phyloP scores from a whole-genome alignment of 1,140 invertebrate genomes.

The Anoplophora glabripennis region DNA sequence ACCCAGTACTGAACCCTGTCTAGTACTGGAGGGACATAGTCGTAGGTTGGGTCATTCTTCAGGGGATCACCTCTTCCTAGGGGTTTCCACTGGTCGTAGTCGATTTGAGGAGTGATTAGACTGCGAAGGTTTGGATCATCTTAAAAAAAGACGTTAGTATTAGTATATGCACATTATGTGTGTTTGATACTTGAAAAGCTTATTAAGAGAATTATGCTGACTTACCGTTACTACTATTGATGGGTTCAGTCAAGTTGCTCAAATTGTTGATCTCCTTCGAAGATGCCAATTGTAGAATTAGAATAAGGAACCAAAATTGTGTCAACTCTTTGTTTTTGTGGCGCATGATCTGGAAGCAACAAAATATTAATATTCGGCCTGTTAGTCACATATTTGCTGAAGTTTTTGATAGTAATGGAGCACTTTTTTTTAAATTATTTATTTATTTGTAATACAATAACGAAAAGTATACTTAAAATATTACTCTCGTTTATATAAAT shows the following conservation, averaged over 20 bases:
- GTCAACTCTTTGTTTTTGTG: slow-evolving; percentile 40
- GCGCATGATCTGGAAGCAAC: slow-evolving; percentile 38
- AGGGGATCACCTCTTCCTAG: slow-evolving; percentile 71
- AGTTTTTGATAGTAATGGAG: too few relatives aligned
- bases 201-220: neutral
- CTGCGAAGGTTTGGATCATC: slow-evolving; percentile 35
- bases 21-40: slow-evolving; percentile 73
- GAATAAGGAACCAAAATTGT: slow-evolving; percentile 28
- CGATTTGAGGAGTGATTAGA: slow-evolving; percentile 65
- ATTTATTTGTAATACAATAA: too few relatives aligned
- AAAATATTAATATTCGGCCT: slow-evolving; percentile 12
- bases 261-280: slow-evolving; percentile 13
- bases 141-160: slow-evolving; percentile 21
- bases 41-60: slow-evolving; percentile 77
- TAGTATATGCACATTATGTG: neutral
- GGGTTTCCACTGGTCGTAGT: slow-evolving; percentile 75
- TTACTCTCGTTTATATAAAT: too few relatives aligned
- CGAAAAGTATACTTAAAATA: too few relatives aligned
- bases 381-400: too few relatives aligned
- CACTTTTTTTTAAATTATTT: too few relatives aligned
- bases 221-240: slow-evolving; percentile 22
- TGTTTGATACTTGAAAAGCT: neutral
- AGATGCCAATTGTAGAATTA: slow-evolving; percentile 9
- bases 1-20: slow-evolving; percentile 76
- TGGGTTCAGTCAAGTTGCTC: slow-evolving; percentile 14